Evolutionary conservation across 2,888 invertebrate genomes (phyloP), one percentile per base, ranked within the genome.

Genomic region (Scaptomyza parva): DNA sequence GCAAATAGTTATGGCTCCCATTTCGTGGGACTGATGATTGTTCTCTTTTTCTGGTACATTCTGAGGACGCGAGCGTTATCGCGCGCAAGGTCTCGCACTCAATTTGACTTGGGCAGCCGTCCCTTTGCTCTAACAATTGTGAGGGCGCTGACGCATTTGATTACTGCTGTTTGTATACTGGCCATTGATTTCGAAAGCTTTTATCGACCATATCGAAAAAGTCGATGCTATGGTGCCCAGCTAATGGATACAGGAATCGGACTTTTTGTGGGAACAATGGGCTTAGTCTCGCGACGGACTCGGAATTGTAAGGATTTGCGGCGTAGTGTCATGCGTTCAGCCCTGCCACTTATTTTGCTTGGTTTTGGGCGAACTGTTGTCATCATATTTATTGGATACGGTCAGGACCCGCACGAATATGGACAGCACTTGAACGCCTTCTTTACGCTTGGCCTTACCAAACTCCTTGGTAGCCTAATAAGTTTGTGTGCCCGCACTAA

Each of bases 391-490:
- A 91, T 95, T 1, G 94, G 96, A 72, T 99, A 99, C 90, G 96
- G 97, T 57, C 96, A 96, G 85, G 96, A 97, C 90, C 94, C 96
- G 0, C 94, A 96, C 0, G 99, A 99, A 91, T 99, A 99, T 93
- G 99, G 99, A 0, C 93, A 95, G 0, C 99, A 99, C 91, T 98
- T 99, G 97, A 99, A 99, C 91, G 99, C 99, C 91, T 99, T 99
- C 91, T 95, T 98, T 76, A 99, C 99, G 0, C 92, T 99, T 60
- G 97, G 97, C 1, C 92, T 95, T 45, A 95, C 97, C 28, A 97
- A 97, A 92, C 89, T 97, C 2, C 88, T 96, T 20, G 95, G 95
- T 28, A 94, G 94, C 0, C 89, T 95, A 2, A 6, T 89, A 1
- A 81, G 86, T 20, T 61, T 63, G 2, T 1, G 87, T 3, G 70